phyloP scores from a whole-genome alignment of 2,888 invertebrate species.

The Spisula solida region DNA sequence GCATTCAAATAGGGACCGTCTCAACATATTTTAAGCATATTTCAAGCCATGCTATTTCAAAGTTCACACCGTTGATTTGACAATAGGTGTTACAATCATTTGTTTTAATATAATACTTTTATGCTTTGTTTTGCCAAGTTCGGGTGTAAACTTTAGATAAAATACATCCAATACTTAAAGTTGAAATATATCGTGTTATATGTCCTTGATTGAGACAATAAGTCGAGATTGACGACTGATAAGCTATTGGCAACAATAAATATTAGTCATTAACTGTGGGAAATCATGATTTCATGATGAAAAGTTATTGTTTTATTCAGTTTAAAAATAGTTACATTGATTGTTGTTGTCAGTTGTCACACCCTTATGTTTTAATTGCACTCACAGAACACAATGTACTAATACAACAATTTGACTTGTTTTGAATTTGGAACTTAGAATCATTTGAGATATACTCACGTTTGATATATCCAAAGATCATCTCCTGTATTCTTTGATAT shows the following conservation, averaged over 20 bases:
- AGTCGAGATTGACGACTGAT: neutral
- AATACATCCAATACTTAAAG: neutral
- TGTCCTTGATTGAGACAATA: neutral
- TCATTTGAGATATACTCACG: no score
- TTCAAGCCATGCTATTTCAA: conserved; percentile 11
- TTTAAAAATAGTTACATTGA: no score
- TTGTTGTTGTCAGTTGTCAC: no score
- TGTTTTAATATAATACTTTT: neutral
- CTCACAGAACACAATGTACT: no score
- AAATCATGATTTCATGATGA: neutral
- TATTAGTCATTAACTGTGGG: neutral
- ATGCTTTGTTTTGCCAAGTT: conserved; percentile 26
- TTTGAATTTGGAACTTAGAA: no score
- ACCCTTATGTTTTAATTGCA: no score
- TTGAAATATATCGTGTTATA: neutral
- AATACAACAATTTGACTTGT: no score
- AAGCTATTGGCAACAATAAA: neutral
- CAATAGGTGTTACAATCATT: conserved; percentile 2
- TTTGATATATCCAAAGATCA: no score
- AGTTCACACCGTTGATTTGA: conserved; percentile 6
- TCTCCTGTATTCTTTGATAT: no score
- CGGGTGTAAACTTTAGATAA: conserved; percentile 8
- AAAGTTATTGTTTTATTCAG: no score
- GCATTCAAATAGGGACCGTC: conserved; percentile 32
- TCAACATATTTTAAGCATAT: conserved; percentile 28